Evolutionary conservation across 2,113 vertebrate species (phyloP), one percentile per base, ranked within the genome.

Genomic region (Oryzias curvinotus): DNA sequence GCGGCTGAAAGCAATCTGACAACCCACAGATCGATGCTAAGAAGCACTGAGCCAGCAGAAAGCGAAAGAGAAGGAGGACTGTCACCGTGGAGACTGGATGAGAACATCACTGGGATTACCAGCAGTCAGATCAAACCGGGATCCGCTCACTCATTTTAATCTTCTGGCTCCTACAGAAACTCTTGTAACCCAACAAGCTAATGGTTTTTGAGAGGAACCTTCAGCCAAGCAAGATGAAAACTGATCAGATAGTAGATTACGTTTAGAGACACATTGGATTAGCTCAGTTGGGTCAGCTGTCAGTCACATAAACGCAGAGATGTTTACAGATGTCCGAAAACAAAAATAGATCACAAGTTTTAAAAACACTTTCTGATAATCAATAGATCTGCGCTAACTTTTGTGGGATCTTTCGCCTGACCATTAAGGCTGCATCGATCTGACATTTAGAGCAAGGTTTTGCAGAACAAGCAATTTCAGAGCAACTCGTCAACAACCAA

Each of bases 1-100:
- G 71, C 45, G 65, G 71, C 71, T 71, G 75, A 75, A 78, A 82
- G 73, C 71, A 81, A 71, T 79, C 80, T 74, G 76, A 78, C 61
- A 4, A 59, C 12, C 19, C 77, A 46, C 57, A 23, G 73, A 80
- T 88, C 77, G 26, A 88, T 81, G 59, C 30, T 8, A 51, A 5
- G 19, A 26, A 17, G 54, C 45, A 26, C 47, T 63, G 25, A 3
- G 2, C 45, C 67, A 46, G 57, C 16, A 7, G 52, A 54, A 30
- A 53, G 25, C 56, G 36, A 42, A 18, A 21, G 23, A 48, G 47
- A 7, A 48, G 15, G 48, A 14, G 54, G 19, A 46, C 48, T 57
- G 74, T 71, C 67, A 60, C 43, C 8, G 46, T 17, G 0, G 15
- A 50, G 55, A 25, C 44, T 15, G 52, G 47, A 82, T 54, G 58